phyloP scores from a whole-genome alignment of 1,140 invertebrate species.

The Pentalonia nigronervosa region DNA sequence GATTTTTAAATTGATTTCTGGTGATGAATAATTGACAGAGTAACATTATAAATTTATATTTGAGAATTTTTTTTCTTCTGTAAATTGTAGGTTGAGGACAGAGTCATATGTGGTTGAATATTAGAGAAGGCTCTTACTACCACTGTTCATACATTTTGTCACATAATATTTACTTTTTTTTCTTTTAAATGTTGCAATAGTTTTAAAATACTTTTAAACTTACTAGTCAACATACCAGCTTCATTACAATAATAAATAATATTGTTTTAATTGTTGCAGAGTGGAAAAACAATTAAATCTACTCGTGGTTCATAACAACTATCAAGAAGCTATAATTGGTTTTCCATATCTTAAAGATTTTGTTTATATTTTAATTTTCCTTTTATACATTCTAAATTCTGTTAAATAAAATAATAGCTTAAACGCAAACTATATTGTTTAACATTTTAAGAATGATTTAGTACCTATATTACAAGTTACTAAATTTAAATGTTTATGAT shows the following conservation, averaged over 20 bases:
- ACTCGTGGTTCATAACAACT: slow-evolving; percentile 28
- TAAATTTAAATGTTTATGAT: not conserved
- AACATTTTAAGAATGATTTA: slow-evolving; percentile 15
- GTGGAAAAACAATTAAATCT: slow-evolving; percentile 42
- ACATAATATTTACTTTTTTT: not conserved
- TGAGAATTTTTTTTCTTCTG: not conserved
- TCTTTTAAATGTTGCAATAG: not conserved
- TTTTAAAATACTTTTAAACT: not conserved
- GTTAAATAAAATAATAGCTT: slow-evolving; percentile 20
- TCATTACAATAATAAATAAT: not conserved
- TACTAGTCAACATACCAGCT: not conserved
- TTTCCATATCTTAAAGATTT: slow-evolving; percentile 27
- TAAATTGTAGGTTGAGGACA: no score
- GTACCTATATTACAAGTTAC: slow-evolving; percentile 17
- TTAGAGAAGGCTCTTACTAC: not conserved
- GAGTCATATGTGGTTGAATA: not conserved
- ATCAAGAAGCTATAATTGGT: not conserved
- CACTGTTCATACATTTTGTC: not conserved
- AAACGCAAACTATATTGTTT: not conserved
- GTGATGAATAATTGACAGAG: not conserved
- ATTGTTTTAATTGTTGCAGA: slow-evolving; percentile 40
- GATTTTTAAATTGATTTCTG: not conserved
- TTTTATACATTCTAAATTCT: slow-evolving; percentile 29
- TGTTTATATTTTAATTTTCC: slow-evolving; percentile 3
- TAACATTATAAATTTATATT: not conserved